Base-by-base conservation (phyloP, 1,140 invertebrate species). In the Zophobas atratus region DNA sequence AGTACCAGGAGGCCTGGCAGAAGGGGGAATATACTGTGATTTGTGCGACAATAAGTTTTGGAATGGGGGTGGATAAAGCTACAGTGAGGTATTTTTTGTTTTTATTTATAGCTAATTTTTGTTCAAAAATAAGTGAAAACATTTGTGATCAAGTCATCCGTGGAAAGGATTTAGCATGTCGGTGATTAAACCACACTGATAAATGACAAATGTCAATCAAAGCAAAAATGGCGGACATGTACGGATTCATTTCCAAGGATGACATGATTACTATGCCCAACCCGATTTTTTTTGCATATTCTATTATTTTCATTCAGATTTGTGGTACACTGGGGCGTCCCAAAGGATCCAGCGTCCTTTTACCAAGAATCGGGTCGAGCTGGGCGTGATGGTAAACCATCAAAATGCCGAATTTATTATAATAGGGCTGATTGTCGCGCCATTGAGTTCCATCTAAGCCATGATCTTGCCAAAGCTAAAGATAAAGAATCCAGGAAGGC, bases 1-100 rank as follows among this genome's bases (percentile, higher is more conserved):
- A 88, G 60, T 90, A 92, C 48, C 95, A 97, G 86, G 91, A 95
- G 83, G 88, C 91, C 70, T 97, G 95, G 94, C 93, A 95, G 71
- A 88, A 88, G 51, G 95, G 95, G n/a, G 90, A 91, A 74, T 89
- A 91, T 79, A 89, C 95, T 80, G 94, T 96, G 53, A 94, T 98
- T 77, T 94, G 96, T 71, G 97, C 97, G 0, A 98, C 97, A 0
- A 94, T 98, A 55, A 98, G 97, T 77, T 99, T 99, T 89, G 98
- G 98, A 36, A 99, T 99, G 97, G 98, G 98, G 51, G 98, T 99
- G 41, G 97, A 99, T 86, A 99, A 99, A 87, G 92, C 96, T 77
- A 90, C 95, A 81, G 97, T 99, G 1, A 91, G 96, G 82, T 95
- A 92, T 84, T 92, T 95, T 0, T 92, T 41, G 6, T 75, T 75